phyloP scores from a whole-genome alignment of 2,888 invertebrate genomes.

The Orchesellides sinensis region DNA sequence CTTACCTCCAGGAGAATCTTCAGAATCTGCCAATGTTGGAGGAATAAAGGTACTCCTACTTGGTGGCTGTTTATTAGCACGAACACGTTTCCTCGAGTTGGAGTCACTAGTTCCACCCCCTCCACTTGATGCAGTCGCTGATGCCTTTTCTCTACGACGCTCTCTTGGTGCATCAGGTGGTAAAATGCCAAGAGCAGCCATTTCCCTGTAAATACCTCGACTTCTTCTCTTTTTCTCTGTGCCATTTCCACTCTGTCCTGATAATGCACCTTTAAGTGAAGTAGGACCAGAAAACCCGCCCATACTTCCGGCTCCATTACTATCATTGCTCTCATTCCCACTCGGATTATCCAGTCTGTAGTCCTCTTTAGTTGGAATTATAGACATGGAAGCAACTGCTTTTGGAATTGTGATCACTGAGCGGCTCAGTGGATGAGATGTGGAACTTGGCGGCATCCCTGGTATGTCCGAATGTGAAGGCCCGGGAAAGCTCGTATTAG shows the following conservation, averaged over 20 bases:
- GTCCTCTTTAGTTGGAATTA: conserved; percentile 90
- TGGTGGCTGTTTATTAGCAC: conserved; percentile 70
- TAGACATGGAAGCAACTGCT: conserved; percentile 92
- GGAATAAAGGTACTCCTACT: conserved; percentile 73
- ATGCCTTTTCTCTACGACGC: conserved; percentile 65
- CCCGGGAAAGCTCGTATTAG: conserved; percentile 78
- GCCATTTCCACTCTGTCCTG: not conserved
- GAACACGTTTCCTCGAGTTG: conserved; percentile 78
- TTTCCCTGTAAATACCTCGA: conserved; percentile 77
- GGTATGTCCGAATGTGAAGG: not conserved
- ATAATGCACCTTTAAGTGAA: conserved; percentile 5
- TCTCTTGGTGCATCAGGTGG: conserved; percentile 66
- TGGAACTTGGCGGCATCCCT: conserved; percentile 78
- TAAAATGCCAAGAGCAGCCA: conserved; percentile 74
- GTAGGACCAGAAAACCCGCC: not conserved
- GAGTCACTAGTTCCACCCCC: conserved; percentile 44
- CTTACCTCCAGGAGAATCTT: conserved; percentile 46
- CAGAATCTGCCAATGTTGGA: conserved; percentile 71
- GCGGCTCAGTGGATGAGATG: conserved; percentile 80
- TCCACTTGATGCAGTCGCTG: conserved; percentile 32
- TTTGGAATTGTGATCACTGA: conserved; percentile 90
- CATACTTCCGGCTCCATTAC: not conserved
- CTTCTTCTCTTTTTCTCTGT: conserved; percentile 77
- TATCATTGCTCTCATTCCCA: conserved; percentile 34
- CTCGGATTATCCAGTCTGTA: conserved; percentile 77